Conservation (phyloP, 2,113 vertebrate genomes). For the Notechis scutatus region DNA sequence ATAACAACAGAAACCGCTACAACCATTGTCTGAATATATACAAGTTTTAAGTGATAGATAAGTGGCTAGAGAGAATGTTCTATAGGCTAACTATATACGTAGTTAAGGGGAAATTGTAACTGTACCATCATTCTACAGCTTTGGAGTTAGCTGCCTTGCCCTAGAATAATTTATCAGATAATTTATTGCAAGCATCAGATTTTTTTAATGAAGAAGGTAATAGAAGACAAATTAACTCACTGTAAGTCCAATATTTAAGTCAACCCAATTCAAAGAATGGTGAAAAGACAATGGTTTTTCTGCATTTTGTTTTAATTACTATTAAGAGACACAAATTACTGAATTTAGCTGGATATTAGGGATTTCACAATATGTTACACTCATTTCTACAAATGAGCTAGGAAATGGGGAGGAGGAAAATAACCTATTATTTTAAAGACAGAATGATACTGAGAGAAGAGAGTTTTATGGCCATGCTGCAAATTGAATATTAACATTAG, state of each 20-base stretch:
- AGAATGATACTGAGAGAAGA: neutral
- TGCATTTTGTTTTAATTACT: neutral
- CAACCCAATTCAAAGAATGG: neutral
- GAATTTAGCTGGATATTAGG: neutral
- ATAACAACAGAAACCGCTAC: neutral
- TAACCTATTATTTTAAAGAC: neutral
- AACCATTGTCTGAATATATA: neutral
- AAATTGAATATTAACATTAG: neutral
- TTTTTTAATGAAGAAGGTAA: neutral
- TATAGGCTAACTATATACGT: neutral
- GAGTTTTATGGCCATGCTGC: neutral
- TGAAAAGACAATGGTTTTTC: neutral
- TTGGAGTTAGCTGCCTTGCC: neutral
- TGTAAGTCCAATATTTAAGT: neutral
- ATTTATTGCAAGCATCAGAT: neutral
- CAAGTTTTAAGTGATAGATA: neutral
- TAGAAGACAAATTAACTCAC: neutral
- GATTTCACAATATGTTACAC: neutral
- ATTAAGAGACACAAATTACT: neutral
- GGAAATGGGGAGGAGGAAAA: neutral
- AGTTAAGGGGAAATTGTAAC: neutral
- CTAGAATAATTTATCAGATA: neutral
- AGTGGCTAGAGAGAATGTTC: neutral
- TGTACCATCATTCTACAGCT: neutral
- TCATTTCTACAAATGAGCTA: conserved; percentile 3